Percentiles rank a stretch among this genome's conserved stretches.
Conservation (phyloP, 2,888 invertebrate genomes). For the Coremacera marginata region DNA sequence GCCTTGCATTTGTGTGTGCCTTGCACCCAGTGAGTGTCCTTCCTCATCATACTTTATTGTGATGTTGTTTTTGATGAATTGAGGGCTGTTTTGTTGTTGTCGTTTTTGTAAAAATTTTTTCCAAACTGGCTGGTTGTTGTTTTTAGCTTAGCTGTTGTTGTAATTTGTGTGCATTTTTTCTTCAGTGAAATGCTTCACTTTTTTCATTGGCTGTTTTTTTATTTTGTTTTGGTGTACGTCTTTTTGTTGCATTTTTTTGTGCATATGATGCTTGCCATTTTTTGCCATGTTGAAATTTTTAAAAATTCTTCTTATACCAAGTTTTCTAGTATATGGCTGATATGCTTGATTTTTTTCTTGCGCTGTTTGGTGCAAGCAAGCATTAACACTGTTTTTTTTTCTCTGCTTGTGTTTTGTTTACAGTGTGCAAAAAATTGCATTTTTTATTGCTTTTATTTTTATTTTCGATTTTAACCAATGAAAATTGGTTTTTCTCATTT, state of each 20-base stretch:
- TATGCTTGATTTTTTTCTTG: no score
- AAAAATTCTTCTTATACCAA: no score
- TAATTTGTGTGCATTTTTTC: not conserved
- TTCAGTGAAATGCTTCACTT: no score
- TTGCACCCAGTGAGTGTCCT: not conserved
- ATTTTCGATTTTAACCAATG: conserved; percentile 27
- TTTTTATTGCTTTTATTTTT: not conserved
- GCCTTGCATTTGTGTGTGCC: not conserved
- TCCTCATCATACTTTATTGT: not conserved
- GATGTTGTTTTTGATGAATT: conserved; percentile 18
- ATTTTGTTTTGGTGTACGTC: no score
- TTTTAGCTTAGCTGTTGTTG: not conserved
- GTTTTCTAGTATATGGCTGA: no score
- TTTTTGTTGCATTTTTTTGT: no score
- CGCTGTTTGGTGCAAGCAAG: no score
- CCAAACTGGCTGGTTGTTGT: not conserved
- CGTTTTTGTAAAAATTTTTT: not conserved
- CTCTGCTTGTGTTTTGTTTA: no score
- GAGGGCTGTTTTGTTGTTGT: conserved; percentile 1
- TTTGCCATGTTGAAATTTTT: conserved; percentile 1
- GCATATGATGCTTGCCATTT: no score
- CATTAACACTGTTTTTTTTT: no score
- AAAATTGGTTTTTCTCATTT: not conserved
- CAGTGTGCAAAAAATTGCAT: not conserved
- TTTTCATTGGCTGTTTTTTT: no score